phyloP scores from a whole-genome alignment of 1,140 invertebrate species.

The Drosophila arawakana region DNA sequence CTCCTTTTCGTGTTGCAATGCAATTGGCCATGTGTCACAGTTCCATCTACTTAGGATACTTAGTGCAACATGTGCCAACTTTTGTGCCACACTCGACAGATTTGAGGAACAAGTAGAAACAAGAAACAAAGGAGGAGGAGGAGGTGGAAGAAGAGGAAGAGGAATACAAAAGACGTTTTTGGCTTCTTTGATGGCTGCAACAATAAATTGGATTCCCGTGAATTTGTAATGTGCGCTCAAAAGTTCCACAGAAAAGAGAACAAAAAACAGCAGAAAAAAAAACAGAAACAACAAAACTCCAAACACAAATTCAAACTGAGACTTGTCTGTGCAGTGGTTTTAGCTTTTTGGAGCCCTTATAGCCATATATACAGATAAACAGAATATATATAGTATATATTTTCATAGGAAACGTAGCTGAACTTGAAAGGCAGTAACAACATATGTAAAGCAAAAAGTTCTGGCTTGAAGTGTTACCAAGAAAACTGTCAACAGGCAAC shows the following conservation, averaged over 20 bases:
- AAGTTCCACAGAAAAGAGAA: slow-evolving; percentile 64
- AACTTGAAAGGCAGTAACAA: slow-evolving; percentile 40
- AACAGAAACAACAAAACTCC: slow-evolving; percentile 49
- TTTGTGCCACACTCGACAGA: slow-evolving; percentile 27
- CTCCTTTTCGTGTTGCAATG: slow-evolving; percentile 5
- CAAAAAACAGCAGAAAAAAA: slow-evolving; percentile 16
- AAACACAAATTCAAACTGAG: slow-evolving; percentile 8
- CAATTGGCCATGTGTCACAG: slow-evolving; percentile 35
- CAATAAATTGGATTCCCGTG: slow-evolving; percentile 78
- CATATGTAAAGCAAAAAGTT: slow-evolving; percentile 65
- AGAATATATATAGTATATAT: slow-evolving; percentile 16
- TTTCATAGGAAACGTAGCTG: slow-evolving; percentile 67
- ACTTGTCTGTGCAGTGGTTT: slow-evolving; percentile 52
- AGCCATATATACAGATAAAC: slow-evolving; percentile 9
- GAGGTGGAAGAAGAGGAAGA: slow-evolving; percentile 9
- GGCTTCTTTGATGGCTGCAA: slow-evolving; percentile 44
- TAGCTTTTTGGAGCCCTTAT: slow-evolving; percentile 38
- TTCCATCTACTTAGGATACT: slow-evolving; percentile 7
- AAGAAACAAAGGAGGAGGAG: slow-evolving; percentile 1
- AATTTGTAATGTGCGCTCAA: slow-evolving; percentile 80
- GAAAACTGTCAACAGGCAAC: slow-evolving; percentile 67
- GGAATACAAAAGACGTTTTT: slow-evolving; percentile 15
- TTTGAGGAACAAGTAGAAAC: slow-evolving; percentile 50
- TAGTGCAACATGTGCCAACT: slow-evolving; percentile 10
- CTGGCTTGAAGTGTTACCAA: slow-evolving; percentile 47